phyloP scores from a whole-genome alignment of 2,113 vertebrate genomes.

The Galemys pyrenaicus region DNA sequence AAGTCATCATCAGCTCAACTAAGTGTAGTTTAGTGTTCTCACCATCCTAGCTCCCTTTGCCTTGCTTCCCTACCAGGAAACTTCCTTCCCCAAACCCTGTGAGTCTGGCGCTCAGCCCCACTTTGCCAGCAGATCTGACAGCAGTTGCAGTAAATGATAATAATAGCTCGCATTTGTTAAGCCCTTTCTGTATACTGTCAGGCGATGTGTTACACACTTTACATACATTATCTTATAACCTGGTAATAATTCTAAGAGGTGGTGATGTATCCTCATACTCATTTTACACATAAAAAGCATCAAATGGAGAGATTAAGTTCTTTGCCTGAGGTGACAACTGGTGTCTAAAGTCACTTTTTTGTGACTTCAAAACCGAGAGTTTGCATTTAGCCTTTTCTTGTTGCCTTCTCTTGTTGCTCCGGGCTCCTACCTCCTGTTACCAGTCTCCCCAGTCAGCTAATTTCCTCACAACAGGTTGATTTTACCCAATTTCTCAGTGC shows the following conservation, averaged over 20 bases:
- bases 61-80: no score
- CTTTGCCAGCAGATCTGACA: not conserved
- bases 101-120: not conserved
- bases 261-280: not conserved
- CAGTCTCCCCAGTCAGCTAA: constrained; percentile 29
- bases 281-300: not conserved
- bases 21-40: not conserved
- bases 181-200: not conserved
- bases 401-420: constrained; percentile 35
- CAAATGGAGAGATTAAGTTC: not conserved
- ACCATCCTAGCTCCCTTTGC: not conserved
- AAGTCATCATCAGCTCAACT: not conserved
- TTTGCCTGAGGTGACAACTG: not conserved
- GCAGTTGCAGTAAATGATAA: not conserved
- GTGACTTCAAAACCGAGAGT: constrained; percentile 33
- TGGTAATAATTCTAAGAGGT: not conserved
- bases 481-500: not conserved
- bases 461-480: constrained; percentile 22
- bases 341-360: constrained; percentile 3
- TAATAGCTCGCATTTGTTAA: not conserved
- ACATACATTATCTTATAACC: not conserved
- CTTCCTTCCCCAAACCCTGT: not conserved
- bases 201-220: not conserved
- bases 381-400: constrained; percentile 26
- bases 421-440: not conserved